Evolutionary conservation across 2,888 invertebrate genomes (phyloP).

Genomic region (Latheticus oryzae): DNA sequence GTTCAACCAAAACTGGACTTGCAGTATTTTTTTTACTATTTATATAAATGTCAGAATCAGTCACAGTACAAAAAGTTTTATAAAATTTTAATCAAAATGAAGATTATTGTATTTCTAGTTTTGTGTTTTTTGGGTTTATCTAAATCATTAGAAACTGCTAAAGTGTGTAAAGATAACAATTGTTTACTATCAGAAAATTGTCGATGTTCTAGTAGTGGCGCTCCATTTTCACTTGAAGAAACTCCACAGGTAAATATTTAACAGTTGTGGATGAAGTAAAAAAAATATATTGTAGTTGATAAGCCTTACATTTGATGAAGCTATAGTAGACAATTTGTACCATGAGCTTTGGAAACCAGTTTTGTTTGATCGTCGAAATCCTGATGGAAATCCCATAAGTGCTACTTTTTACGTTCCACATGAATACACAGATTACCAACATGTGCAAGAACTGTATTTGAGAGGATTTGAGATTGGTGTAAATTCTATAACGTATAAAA

Average conservation of each 20-base stretch:
- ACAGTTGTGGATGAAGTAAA: not conserved
- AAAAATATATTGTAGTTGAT: conserved; percentile 19
- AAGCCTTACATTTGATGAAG: conserved; percentile 27
- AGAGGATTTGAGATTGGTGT: conserved; percentile 76
- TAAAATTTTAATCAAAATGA: no score
- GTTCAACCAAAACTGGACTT: no score
- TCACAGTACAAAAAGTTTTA: no score
- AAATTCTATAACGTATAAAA: conserved; percentile 70
- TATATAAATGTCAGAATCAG: no score
- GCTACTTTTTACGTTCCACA: conserved; percentile 69
- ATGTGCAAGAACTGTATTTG: conserved; percentile 71
- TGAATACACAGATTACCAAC: conserved; percentile 73
- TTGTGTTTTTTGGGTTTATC: no score
- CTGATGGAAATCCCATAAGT: conserved; percentile 27
- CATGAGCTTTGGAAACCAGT: conserved; percentile 18
- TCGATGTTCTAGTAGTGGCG: conserved; percentile 45
- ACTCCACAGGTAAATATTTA: conserved; percentile 27
- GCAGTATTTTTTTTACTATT: no score
- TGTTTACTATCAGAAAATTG: no score
- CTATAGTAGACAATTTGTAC: conserved; percentile 23
- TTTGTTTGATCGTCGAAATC: conserved; percentile 29
- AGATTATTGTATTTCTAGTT: no score
- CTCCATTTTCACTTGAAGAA: conserved; percentile 15
- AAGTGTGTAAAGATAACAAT: no score
- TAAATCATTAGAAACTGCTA: no score